Percentiles rank a stretch among this genome's conserved stretches.
These are phyloP conservation scores for Gambelia wislizenii DNA, from an alignment of 2,797 vertebrate species.

Conservation along the genomic window DNA sequence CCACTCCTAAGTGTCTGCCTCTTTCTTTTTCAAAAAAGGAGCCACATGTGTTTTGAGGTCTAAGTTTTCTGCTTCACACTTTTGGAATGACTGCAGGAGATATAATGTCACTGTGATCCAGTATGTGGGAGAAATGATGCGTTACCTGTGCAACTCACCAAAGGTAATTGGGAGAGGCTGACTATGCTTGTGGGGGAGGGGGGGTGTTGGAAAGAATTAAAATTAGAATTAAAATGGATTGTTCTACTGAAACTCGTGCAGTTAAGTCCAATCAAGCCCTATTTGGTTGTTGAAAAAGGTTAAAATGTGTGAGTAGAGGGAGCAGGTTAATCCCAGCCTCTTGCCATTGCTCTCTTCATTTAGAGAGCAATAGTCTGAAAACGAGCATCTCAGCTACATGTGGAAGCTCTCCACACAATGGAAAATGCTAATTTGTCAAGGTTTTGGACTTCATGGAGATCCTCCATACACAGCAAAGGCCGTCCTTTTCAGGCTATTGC, in stretches of 20 bases:
- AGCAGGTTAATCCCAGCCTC: too few species aligned
- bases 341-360: too few species aligned
- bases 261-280: background rate
- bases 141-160: conserved; percentile 81
- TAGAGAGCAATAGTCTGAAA: too few species aligned
- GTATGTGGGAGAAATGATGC: conserved; percentile 84
- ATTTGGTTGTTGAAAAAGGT: too few species aligned
- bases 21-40: conserved; percentile 63
- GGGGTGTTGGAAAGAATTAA: background rate
- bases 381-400: too few species aligned
- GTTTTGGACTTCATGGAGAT: too few species aligned
- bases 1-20: background rate
- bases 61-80: conserved; percentile 84
- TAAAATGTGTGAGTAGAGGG: too few species aligned
- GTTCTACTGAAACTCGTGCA: background rate
- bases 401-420: too few species aligned
- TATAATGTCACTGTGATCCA: conserved; percentile 80
- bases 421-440: too few species aligned
- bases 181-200: background rate
- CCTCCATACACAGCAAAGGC: too few species aligned
- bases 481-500: too few species aligned
- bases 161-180: conserved; percentile 67
- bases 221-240: background rate
- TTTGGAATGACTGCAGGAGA: conserved; percentile 84
- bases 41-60: conserved; percentile 77